Evolutionary conservation across 1,140 invertebrate species (phyloP).

Genomic region (Rhizoglyphus robini): DNA sequence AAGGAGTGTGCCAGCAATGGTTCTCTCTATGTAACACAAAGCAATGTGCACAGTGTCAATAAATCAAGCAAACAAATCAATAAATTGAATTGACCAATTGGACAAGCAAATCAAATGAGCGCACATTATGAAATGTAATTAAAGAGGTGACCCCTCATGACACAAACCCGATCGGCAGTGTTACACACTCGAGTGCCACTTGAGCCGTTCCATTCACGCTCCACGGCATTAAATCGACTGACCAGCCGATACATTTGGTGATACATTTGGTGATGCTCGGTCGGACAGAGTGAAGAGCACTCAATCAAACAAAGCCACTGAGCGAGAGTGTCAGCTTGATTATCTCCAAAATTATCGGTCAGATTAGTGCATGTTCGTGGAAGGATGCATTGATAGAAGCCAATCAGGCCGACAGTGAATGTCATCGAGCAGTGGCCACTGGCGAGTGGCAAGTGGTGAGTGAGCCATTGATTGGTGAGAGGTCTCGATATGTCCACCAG

Average conservation of each 20-base stretch:
- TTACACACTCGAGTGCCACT: neutral
- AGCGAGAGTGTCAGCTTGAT: conserved; percentile 2
- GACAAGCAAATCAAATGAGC: neutral
- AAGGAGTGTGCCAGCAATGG: too few relatives aligned
- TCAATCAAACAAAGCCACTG: neutral
- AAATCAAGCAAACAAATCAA: too few relatives aligned
- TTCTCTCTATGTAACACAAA: too few relatives aligned
- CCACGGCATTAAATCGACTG: too few relatives aligned
- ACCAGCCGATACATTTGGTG: neutral
- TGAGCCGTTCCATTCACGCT: neutral
- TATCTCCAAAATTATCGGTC: neutral
- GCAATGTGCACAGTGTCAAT: too few relatives aligned
- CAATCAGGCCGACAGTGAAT: too few relatives aligned
- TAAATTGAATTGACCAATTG: too few relatives aligned
- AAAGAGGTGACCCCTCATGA: neutral
- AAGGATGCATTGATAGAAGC: too few relatives aligned
- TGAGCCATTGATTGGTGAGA: too few relatives aligned
- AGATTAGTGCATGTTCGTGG: neutral
- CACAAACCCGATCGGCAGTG: neutral
- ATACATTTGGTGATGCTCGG: neutral
- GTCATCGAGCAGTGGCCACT: too few relatives aligned
- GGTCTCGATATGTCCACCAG: too few relatives aligned
- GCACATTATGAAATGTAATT: neutral
- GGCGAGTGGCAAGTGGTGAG: too few relatives aligned
- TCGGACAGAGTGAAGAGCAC: neutral